Conservation (phyloP, 2,797 vertebrate species). For the Halcyon badia region DNA sequence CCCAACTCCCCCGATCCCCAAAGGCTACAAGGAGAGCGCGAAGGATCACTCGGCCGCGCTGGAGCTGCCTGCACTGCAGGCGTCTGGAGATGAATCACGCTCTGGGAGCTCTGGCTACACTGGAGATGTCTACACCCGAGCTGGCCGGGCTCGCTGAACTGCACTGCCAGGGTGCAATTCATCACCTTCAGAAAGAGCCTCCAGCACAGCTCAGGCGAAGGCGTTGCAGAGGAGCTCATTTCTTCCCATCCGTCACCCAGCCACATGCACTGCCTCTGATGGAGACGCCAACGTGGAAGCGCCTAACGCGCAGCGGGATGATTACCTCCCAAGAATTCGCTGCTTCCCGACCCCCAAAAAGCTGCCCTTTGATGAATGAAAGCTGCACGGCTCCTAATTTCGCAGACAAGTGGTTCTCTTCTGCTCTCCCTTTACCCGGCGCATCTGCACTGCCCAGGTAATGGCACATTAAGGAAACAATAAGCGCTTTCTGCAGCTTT, state of each 20-base stretch:
- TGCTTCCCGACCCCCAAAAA: not conserved
- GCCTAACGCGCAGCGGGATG: not conserved
- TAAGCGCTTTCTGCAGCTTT: conserved; percentile 27
- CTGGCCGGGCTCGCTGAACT: not conserved
- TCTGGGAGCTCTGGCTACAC: not conserved
- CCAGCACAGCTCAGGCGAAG: not conserved
- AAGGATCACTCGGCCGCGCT: fast-evolving
- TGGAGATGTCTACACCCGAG: not conserved
- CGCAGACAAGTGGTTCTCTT: not conserved
- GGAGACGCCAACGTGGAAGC: not conserved
- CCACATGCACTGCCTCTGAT: not conserved
- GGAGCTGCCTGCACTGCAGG: not conserved
- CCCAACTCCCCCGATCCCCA: not conserved
- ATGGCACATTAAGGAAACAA: conserved; percentile 27
- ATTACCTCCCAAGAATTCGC: not conserved
- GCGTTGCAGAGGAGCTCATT: not conserved
- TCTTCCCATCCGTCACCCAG: conserved; percentile 10
- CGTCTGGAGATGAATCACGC: not conserved
- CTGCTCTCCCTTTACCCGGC: not conserved
- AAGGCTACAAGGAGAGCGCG: fast-evolving
- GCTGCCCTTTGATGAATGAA: not conserved
- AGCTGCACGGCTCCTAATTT: not conserved
- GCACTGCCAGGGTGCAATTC: not conserved
- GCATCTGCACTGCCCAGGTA: not conserved
- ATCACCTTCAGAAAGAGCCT: not conserved